Evolutionary conservation across 64 coral and sea anemone species (phyloP), one percentile per base, ranked within the genome.

Genomic region (Trachythela sp.): DNA sequence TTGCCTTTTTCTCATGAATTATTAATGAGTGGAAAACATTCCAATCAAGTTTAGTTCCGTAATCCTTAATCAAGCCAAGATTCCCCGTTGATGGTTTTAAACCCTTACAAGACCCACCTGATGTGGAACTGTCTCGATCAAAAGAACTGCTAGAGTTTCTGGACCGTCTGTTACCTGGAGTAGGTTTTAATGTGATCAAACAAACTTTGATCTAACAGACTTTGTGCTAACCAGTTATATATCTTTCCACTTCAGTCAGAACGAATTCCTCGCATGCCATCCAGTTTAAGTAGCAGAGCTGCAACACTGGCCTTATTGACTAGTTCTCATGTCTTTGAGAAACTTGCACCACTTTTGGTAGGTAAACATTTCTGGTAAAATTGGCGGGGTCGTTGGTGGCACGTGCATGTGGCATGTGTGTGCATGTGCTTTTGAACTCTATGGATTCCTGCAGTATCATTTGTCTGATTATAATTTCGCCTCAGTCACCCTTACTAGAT

Each of bases 91-190:
- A 94, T 2, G 93, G 85, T n/a, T 94, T 89, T 36, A 93, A 93
- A 43, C 96, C 96, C 20, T 84, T 99, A 20, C 96, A 99, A 60
- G 96, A 99, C 45, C 96, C 93, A 43, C 96, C 96, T 22, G 33
- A 48, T 40, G 87, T 91, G 42, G 60, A 92, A 89, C 45, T 99
- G 43, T 85, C 93, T 8, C 94, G 95, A 87, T 93, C 93, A 4
- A 90, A 68, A 36, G 96, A 99, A 71, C 84, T 99, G 7, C 54
- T 86, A 38, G 83, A 85, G 49, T 99, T 94, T 72, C 43, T 99
- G 38, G 89, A 93, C 5, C 94, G 94, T 34, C 71, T 99, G 10
- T n/a, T 99, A 24, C 96, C 96, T 58, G 93, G 89, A 37, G 96
- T 99, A 93, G 91, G 95, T 94, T 14, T 5, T 37, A 0, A 45